These are phyloP conservation scores for Anthonomus grandis DNA, from an alignment of 1,140 invertebrate species.

Conservation along the genomic window DNA sequence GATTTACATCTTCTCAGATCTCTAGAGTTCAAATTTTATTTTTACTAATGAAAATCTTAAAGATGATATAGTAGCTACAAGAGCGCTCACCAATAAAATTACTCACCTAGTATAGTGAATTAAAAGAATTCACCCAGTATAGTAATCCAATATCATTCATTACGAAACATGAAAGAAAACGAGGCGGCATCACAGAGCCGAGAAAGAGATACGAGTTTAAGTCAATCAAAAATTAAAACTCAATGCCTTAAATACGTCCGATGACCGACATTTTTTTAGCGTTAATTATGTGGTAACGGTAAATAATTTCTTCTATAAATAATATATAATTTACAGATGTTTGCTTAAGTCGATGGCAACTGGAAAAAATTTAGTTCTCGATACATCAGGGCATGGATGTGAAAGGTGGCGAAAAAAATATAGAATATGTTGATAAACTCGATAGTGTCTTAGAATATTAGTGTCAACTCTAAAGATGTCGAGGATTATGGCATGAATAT, in stretches of 20 bases:
- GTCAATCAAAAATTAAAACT: constrained; percentile 26
- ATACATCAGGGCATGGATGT: too few relatives aligned
- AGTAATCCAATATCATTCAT: too few relatives aligned
- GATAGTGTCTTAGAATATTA: background rate
- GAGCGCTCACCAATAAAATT: too few relatives aligned
- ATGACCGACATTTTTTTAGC: constrained; percentile 22
- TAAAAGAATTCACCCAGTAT: too few relatives aligned
- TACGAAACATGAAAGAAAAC: constrained; percentile 6
- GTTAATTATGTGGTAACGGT: constrained; percentile 24
- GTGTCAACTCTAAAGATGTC: too few relatives aligned
- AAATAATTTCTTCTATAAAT: constrained; percentile 26
- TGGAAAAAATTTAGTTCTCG: constrained; percentile 3
- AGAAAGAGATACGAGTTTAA: constrained; percentile 19
- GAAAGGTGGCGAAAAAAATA: background rate
- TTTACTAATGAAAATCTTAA: too few relatives aligned
- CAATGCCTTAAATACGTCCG: constrained; percentile 23
- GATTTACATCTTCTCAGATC: too few relatives aligned
- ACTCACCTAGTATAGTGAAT: too few relatives aligned
- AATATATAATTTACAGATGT: constrained; percentile 25
- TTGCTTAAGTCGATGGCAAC: constrained; percentile 8
- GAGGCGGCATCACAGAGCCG: background rate
- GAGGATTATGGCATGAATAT: too few relatives aligned
- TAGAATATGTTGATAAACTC: background rate
- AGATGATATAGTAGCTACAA: too few relatives aligned
- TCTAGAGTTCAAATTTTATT: too few relatives aligned